These are phyloP conservation scores for Dendroctonus ponderosae DNA, from an alignment of 1,140 invertebrate species.

Conservation along the genomic window DNA sequence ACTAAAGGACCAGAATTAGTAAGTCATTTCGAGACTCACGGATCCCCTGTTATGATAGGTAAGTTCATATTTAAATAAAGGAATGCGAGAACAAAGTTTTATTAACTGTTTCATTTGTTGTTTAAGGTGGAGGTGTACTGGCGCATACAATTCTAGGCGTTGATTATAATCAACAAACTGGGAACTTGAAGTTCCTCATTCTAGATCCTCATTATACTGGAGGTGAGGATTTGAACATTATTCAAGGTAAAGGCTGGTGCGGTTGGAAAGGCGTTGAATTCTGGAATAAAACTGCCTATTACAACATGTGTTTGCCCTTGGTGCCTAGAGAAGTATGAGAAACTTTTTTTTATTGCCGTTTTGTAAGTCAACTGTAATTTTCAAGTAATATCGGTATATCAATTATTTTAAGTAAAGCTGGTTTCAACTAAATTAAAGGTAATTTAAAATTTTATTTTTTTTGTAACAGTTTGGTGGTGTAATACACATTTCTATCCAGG, in stretches of 20 bases:
- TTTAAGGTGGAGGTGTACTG: slow-evolving; percentile 87
- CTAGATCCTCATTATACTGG: slow-evolving; percentile 98
- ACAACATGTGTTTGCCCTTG: slow-evolving; percentile 92
- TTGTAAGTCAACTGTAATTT: no score
- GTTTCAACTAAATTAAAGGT: slow-evolving; percentile 1
- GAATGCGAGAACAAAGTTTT: no score
- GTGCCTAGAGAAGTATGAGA: slow-evolving; percentile 57
- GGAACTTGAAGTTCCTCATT: slow-evolving; percentile 85
- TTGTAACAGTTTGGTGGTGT: no score
- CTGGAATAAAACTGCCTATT: slow-evolving; percentile 90
- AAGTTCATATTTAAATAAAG: slow-evolving; percentile 39
- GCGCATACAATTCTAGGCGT: slow-evolving; percentile 98
- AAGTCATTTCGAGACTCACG: slow-evolving; percentile 88
- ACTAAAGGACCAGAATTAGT: slow-evolving; percentile 76
- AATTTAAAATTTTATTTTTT: background rate
- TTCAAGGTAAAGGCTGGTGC: slow-evolving; percentile 87
- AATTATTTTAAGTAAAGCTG: no score
- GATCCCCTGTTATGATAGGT: slow-evolving; percentile 98
- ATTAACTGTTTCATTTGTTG: slow-evolving; percentile 17
- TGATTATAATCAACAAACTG: slow-evolving; percentile 75
- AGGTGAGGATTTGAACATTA: slow-evolving; percentile 65
- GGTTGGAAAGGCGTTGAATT: slow-evolving; percentile 90
- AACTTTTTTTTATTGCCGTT: background rate
- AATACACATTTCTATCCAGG: no score
- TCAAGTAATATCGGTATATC: no score